A percentile compares a stretch with the other conserved stretches of the same genome.
These are phyloP conservation scores for Saturnia pavonia DNA, from an alignment of 2,888 invertebrate genomes.

Conservation along the genomic window DNA sequence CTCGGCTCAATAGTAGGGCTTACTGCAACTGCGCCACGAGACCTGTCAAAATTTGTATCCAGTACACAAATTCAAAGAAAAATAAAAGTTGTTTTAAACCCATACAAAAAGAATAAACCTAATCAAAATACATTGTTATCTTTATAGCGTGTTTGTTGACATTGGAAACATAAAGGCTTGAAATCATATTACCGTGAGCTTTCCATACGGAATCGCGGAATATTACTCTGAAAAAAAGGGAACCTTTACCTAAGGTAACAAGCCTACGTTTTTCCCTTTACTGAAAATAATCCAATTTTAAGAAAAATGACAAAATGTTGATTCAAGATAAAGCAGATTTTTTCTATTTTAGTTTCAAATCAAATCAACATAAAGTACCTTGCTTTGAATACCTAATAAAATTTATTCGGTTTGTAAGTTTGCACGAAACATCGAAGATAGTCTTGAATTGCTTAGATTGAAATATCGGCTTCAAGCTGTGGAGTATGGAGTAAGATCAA, in stretches of 20 bases:
- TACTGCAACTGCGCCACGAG: too few species aligned
- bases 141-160: conserved; percentile 4
- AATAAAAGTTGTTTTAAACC: neutral
- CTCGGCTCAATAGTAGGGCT: too few species aligned
- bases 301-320: conserved; percentile 2
- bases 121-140: conserved; percentile 14
- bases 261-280: conserved; percentile 13
- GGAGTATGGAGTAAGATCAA: conserved; percentile 1
- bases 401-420: neutral
- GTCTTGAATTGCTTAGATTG: neutral
- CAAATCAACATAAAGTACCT: too few species aligned
- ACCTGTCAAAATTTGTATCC: too few species aligned
- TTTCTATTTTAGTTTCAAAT: neutral
- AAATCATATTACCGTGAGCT: conserved; percentile 14
- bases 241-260: conserved; percentile 13
- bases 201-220: conserved; percentile 3
- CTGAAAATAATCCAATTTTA: conserved; percentile 7
- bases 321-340: neutral
- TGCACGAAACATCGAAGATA: neutral
- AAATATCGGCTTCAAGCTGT: neutral
- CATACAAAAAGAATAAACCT: neutral
- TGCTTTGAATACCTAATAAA: too few species aligned
- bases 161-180: conserved; percentile 8
- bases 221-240: neutral
- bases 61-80: neutral